Percentiles rank a stretch among this genome's conserved stretches.
These are phyloP conservation scores for Gouania willdenowi DNA, from an alignment of 2,797 vertebrate species.

Conservation along the genomic window DNA sequence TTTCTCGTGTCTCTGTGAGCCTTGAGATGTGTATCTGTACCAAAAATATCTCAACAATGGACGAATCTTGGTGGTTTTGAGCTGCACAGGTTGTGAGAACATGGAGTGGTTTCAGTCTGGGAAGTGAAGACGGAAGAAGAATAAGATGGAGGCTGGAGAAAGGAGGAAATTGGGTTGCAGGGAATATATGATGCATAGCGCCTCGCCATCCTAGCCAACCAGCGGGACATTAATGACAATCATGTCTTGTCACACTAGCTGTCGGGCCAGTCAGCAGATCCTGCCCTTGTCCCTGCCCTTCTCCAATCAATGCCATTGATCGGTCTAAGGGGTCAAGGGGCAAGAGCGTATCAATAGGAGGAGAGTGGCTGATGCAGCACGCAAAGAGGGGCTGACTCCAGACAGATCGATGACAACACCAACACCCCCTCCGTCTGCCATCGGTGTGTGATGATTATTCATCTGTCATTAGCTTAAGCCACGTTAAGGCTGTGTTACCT, in stretches of 20 bases:
- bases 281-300: conserved; percentile 78
- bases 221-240: conserved; percentile 74
- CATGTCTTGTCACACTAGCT: conserved; percentile 80
- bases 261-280: conserved; percentile 79
- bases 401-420: conserved; percentile 86
- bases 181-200: conserved; percentile 51
- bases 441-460: conserved; percentile 85
- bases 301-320: conserved; percentile 86
- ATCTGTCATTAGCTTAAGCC: conserved; percentile 76
- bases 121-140: conserved; percentile 6
- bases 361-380: conserved; percentile 89
- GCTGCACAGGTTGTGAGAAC: conserved; percentile 25
- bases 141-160: conserved; percentile 2
- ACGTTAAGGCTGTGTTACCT: conserved; percentile 58
- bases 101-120: conserved; percentile 25
- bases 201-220: conserved; percentile 41
- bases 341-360: conserved; percentile 84
- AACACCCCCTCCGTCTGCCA: conserved; percentile 73
- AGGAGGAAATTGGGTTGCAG: conserved; percentile 12
- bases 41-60: conserved; percentile 55
- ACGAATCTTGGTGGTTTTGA: conserved; percentile 40
- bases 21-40: conserved; percentile 34
- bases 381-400: conserved; percentile 79
- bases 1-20: too few relatives aligned
- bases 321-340: conserved; percentile 85